Evolutionary conservation across 2,888 invertebrate species (phyloP), one percentile per base, ranked within the genome.

Genomic region (Eurytoma californica): DNA sequence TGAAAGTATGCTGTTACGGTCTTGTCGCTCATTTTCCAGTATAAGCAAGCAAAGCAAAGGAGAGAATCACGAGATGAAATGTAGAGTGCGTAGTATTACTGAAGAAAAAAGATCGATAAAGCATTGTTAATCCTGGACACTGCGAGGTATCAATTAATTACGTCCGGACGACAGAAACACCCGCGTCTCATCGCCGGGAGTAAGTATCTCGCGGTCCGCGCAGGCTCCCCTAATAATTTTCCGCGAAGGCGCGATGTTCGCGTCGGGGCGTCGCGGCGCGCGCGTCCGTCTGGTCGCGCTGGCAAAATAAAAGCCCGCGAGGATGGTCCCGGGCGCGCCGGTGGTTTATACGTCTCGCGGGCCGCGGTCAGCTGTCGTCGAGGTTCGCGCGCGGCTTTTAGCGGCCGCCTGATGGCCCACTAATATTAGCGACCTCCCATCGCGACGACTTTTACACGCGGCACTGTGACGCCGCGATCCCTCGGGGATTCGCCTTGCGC

Each of bases 221-320:
- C 73, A 65, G 47, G 57, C 74, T 18, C 47, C 24, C n/a, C 74
- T 86, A 88, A 89, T 89, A 89, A 88, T 87, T 89, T 87, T 88
- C 86, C 86, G 82, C 83, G 86, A 85, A 87, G n/a, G 14, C 47
- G 2, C 58, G 60, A 86, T 89, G 89, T 88, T 85, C 85, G 82
- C 86, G 89, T 89, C 89, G 88, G 77, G 79, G 84, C 86, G 86
- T 85, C 88, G 86, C 87, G 88, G 87, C 89, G 79, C 82, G 80
- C 75, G 24, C 57, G 57, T 57, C 57, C 57, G 57, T 57, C 57
- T 57, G 39, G 85, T 88, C 89, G 88, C 84, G 79, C 82, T 79
- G 74, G 82, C 83, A 84, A 86, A 86, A 85, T 86, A 86, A 87
- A 87, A 86, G 86, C 77, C 80, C 77, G 77, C 12, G 39, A 81